A percentile compares a stretch with the other conserved stretches of the same genome.
Conservation (phyloP, 1,140 invertebrate species). For the Goniozus legneri region DNA sequence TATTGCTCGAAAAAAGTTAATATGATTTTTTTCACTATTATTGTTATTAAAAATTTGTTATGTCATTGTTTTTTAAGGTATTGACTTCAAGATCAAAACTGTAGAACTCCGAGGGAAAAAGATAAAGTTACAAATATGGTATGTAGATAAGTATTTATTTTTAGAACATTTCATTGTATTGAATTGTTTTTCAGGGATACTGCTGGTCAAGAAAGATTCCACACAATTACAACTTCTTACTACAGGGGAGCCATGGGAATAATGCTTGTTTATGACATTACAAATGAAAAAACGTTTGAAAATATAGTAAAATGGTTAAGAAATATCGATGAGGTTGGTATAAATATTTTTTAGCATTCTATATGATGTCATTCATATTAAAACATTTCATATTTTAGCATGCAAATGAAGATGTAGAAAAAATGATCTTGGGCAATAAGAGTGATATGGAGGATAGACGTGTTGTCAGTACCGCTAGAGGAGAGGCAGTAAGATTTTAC, state of each 20-base stretch:
- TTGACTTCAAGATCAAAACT: slow-evolving; percentile 99
- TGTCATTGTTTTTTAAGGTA: slow-evolving; percentile 74
- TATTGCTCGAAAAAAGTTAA: too few species aligned
- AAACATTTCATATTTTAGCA: slow-evolving; percentile 61
- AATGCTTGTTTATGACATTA: slow-evolving; percentile 98
- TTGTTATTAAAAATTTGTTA: too few species aligned
- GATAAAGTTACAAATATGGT: slow-evolving; percentile 99
- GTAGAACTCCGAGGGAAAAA: slow-evolving; percentile 96
- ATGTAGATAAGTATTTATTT: slow-evolving; percentile 37
- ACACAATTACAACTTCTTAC: slow-evolving; percentile 96
- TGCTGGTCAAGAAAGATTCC: slow-evolving; percentile 92
- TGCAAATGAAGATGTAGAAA: slow-evolving; percentile 99
- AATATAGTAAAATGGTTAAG: slow-evolving; percentile 98
- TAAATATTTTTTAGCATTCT: slow-evolving; percentile 17
- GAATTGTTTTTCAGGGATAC: slow-evolving; percentile 69
- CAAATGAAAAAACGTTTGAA: slow-evolving; percentile 97
- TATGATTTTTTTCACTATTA: too few species aligned
- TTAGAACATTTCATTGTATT: slow-evolving; percentile 2
- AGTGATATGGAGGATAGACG: slow-evolving; percentile 98
- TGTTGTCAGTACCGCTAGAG: slow-evolving; percentile 84
- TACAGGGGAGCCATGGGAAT: slow-evolving; percentile 98
- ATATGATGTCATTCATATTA: not conserved
- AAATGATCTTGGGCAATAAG: slow-evolving; percentile 99
- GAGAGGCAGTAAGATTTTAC: slow-evolving; percentile 69
- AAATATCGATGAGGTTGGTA: slow-evolving; percentile 95